Conservation (phyloP, 2,113 vertebrate species). For the Petrocephalus microphthalmus region DNA sequence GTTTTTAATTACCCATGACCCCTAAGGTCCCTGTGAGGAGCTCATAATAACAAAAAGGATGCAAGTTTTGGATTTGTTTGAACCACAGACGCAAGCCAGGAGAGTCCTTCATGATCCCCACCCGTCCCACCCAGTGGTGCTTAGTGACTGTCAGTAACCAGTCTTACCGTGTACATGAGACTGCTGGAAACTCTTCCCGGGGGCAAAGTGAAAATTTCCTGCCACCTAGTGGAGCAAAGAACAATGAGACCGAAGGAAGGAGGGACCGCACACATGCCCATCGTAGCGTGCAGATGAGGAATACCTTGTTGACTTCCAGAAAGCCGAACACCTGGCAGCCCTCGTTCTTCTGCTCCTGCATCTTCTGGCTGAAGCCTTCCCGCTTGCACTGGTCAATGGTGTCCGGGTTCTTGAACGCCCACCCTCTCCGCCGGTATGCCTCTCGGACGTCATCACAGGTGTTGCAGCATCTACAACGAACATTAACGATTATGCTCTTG, state of each 20-base stretch:
- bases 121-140: background rate
- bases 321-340: conserved; percentile 94
- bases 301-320: conserved; percentile 96
- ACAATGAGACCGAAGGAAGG: conserved; percentile 6
- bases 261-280: background rate
- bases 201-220: conserved; percentile 97
- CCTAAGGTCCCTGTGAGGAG: background rate
- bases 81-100: background rate
- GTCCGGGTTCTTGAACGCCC: conserved; percentile 95
- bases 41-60: background rate
- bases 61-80: background rate
- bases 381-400: conserved; percentile 94
- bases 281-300: background rate
- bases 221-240: conserved; percentile 71
- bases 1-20: background rate
- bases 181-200: conserved; percentile 97
- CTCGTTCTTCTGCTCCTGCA: conserved; percentile 98
- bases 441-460: conserved; percentile 94
- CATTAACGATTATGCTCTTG: background rate
- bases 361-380: conserved; percentile 95
- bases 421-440: conserved; percentile 87
- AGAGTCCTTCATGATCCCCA: background rate
- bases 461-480: conserved; percentile 79
- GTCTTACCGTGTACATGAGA: conserved; percentile 92
- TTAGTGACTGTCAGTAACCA: background rate